Conservation (phyloP, 2,888 invertebrate species). For the Hydrotaea diabolus region DNA sequence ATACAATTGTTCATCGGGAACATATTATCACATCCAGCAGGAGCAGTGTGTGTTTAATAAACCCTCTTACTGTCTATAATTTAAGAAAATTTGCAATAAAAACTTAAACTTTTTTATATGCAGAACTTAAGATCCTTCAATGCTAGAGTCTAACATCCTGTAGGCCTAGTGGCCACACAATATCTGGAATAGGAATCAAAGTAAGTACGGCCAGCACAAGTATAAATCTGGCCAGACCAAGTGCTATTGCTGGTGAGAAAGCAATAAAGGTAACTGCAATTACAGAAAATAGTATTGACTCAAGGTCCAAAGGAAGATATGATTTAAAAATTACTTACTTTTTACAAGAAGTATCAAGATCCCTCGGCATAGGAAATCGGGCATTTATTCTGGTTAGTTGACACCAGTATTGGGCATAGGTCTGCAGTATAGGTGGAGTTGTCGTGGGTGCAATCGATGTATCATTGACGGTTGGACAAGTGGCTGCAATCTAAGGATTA, state of each 20-base stretch:
- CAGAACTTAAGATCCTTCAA: not conserved
- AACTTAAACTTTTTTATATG: not conserved
- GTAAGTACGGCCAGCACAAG: conserved; percentile 72
- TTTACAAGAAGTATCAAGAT: conserved; percentile 71
- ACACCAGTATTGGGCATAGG: conserved; percentile 65
- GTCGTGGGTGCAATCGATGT: conserved; percentile 45
- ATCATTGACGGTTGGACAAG: conserved; percentile 67
- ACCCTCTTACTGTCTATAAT: conserved; percentile 71
- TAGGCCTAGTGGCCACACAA: conserved; percentile 69
- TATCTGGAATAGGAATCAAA: conserved; percentile 66
- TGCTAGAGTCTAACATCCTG: conserved; percentile 65
- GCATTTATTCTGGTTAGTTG: conserved; percentile 61
- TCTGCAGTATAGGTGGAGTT: conserved; percentile 16
- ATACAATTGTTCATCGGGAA: conserved; percentile 68
- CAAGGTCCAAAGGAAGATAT: too few relatives aligned
- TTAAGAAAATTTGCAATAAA: not conserved
- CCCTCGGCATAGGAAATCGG: conserved; percentile 70
- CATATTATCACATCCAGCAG: conserved; percentile 70
- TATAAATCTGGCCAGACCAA: conserved; percentile 72
- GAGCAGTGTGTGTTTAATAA: conserved; percentile 71
- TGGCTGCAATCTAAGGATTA: conserved; percentile 65
- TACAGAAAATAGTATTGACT: not conserved
- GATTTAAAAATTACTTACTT: conserved; percentile 68
- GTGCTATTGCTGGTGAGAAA: conserved; percentile 56
- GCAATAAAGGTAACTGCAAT: conserved; percentile 71